These are phyloP conservation scores for Phalanger gymnotis DNA, from an alignment of 2,797 vertebrate species.

Conservation along the genomic window DNA sequence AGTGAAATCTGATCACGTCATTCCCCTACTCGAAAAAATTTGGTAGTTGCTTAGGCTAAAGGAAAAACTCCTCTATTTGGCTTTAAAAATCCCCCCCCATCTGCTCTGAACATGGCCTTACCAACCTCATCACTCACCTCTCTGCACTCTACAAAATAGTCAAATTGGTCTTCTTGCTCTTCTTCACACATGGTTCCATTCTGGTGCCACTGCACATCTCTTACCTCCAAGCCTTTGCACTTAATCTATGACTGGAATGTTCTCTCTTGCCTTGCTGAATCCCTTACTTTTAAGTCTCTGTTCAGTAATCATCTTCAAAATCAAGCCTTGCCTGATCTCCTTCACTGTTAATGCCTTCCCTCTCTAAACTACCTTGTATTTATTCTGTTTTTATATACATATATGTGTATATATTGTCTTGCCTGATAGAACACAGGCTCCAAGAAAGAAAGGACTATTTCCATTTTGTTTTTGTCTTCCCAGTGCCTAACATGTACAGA, in stretches of 20 bases:
- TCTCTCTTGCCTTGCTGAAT: neutral
- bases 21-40: neutral
- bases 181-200: neutral
- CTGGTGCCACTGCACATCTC: neutral
- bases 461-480: too few species aligned
- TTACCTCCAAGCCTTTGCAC: too few species aligned
- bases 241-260: too few species aligned
- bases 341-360: too few species aligned
- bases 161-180: neutral
- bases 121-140: neutral
- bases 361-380: too few species aligned
- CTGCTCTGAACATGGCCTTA: neutral
- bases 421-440: too few species aligned
- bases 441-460: too few species aligned
- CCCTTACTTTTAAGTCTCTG: neutral
- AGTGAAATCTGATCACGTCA: neutral
- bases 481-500: too few species aligned
- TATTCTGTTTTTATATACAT: too few species aligned
- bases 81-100: neutral
- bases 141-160: neutral
- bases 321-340: neutral
- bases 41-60: neutral
- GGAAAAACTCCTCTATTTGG: neutral
- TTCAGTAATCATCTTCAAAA: neutral
- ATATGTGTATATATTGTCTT: too few species aligned